Evolutionary conservation across 2,797 vertebrate genomes (phyloP).

Genomic region (Menidia menidia): DNA sequence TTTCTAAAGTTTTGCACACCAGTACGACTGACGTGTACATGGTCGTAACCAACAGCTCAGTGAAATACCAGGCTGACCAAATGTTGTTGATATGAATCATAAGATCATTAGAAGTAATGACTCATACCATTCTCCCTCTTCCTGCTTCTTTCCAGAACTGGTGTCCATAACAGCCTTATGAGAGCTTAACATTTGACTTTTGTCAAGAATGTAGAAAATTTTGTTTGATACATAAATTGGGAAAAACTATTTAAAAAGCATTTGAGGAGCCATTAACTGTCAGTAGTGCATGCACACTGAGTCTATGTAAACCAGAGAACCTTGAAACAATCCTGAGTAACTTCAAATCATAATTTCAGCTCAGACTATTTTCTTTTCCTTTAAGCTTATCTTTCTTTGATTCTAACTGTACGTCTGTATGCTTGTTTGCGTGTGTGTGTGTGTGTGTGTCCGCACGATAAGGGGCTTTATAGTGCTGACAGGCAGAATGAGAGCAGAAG

Average conservation of each 20-base stretch:
- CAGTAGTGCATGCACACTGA: conserved; percentile 40
- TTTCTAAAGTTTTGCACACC: conserved; percentile 17
- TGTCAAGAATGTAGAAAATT: conserved; percentile 30
- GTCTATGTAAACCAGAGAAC: conserved; percentile 39
- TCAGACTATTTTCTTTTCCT: conserved; percentile 48
- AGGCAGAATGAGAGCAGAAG: conserved; percentile 78
- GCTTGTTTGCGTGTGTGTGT: conserved; percentile 20
- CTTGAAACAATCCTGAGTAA: conserved; percentile 41
- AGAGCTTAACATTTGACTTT: conserved; percentile 20
- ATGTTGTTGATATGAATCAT: conserved; percentile 3
- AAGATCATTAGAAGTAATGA: neutral
- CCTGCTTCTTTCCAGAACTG: conserved; percentile 4
- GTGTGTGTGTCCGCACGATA: conserved; percentile 33
- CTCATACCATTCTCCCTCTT: neutral
- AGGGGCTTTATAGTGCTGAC: conserved; percentile 77
- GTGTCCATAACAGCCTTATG: neutral
- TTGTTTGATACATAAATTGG: neutral
- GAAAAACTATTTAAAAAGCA: conserved; percentile 19
- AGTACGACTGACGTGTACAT: neutral
- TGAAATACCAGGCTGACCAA: neutral
- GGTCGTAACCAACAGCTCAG: neutral
- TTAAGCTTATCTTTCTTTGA: conserved; percentile 35
- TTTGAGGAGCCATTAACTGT: conserved; percentile 30
- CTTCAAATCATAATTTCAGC: conserved; percentile 59
- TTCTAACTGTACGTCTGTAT: neutral